These are phyloP conservation scores for Silurus asotus DNA, from an alignment of 2,113 vertebrate species.

Conservation along the genomic window DNA sequence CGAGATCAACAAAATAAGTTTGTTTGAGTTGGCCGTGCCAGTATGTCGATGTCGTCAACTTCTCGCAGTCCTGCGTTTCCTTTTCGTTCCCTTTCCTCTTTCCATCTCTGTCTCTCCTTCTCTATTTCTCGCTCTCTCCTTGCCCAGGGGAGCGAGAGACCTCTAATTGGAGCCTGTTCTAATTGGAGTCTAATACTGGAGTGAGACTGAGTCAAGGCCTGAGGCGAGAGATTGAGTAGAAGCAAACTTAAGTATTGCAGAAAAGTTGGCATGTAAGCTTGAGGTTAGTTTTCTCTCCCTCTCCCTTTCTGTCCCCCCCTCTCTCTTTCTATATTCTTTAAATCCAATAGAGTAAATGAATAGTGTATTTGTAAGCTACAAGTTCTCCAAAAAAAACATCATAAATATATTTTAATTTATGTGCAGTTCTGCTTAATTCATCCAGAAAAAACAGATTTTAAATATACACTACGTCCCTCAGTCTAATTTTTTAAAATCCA, in stretches of 20 bases:
- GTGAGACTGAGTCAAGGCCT: slow-evolving; percentile 94
- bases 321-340: slow-evolving; percentile 5
- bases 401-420: neutral
- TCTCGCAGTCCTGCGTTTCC: slow-evolving; percentile 84
- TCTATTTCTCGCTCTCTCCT: slow-evolving; percentile 98
- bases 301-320: slow-evolving; percentile 31
- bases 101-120: slow-evolving; percentile 82
- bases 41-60: slow-evolving; percentile 98
- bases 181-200: slow-evolving; percentile 99
- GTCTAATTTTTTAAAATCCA: neutral
- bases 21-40: slow-evolving; percentile 98
- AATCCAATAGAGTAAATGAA: neutral
- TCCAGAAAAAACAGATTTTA: neutral
- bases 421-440: neutral
- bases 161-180: slow-evolving; percentile 99
- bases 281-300: slow-evolving; percentile 60
- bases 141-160: slow-evolving; percentile 94
- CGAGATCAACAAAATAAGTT: slow-evolving; percentile 99
- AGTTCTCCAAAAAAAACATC: neutral
- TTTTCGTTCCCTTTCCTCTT: neutral
- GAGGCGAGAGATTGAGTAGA: slow-evolving; percentile 93
- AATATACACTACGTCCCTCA: neutral
- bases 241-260: slow-evolving; percentile 89
- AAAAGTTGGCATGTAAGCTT: slow-evolving; percentile 71
- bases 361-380: neutral